phyloP scores from a whole-genome alignment of 2,888 invertebrate species.

The Caenorhabditis wallacei region DNA sequence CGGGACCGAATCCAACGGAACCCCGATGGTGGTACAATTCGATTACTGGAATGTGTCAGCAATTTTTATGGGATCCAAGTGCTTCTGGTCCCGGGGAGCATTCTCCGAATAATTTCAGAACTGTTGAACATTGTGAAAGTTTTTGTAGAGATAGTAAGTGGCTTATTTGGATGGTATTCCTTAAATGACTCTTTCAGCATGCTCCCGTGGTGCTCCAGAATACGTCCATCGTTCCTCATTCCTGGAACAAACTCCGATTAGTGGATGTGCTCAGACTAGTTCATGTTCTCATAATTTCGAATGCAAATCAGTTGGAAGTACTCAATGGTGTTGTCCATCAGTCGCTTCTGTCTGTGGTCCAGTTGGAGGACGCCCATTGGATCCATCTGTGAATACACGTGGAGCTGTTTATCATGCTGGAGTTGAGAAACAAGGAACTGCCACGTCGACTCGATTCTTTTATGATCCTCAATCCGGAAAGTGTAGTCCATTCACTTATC shows the following conservation, averaged over 20 bases:
- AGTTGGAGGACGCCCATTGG: constrained; percentile 75
- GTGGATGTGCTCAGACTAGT: constrained; percentile 72
- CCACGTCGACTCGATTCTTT: constrained; percentile 74
- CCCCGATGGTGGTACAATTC: constrained; percentile 77
- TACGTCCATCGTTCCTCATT: constrained; percentile 72
- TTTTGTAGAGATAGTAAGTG: constrained; percentile 74
- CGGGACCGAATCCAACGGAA: constrained; percentile 78
- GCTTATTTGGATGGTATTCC: background rate
- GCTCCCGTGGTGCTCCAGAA: constrained; percentile 75
- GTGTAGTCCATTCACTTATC: constrained; percentile 75
- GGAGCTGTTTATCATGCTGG: constrained; percentile 74
- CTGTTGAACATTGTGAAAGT: constrained; percentile 76
- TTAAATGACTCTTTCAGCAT: constrained; percentile 59
- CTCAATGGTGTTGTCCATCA: constrained; percentile 78
- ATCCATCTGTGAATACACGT: constrained; percentile 68
- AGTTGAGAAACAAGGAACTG: constrained; percentile 76
- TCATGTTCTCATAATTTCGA: constrained; percentile 73
- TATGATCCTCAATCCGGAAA: constrained; percentile 74
- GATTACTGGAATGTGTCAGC: constrained; percentile 76
- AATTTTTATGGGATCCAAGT: constrained; percentile 78
- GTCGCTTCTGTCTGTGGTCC: constrained; percentile 75
- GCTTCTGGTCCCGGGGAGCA: constrained; percentile 75
- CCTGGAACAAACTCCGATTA: constrained; percentile 74
- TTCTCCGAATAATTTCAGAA: constrained; percentile 77
- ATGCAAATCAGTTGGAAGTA: constrained; percentile 75